phyloP scores from a whole-genome alignment of 92 coral and sea anemone genomes.

The Palythoa heliodiscus region DNA sequence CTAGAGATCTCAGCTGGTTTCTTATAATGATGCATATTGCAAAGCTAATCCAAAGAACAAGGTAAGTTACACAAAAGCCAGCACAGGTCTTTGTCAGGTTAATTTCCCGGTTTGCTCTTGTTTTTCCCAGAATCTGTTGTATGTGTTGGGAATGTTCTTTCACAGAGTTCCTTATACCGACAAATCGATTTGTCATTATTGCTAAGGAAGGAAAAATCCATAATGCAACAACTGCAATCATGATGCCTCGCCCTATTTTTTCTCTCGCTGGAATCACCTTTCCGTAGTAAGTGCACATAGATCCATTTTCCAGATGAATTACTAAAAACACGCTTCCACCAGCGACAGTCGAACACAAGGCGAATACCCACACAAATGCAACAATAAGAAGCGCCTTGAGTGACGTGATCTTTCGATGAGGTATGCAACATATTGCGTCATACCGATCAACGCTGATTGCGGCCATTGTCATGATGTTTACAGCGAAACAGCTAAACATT shows the following conservation, averaged over 20 bases:
- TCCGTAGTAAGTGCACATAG: conserved; percentile 42
- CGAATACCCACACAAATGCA: conserved; percentile 54
- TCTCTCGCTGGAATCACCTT: conserved; percentile 24
- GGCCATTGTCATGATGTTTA: conserved; percentile 58
- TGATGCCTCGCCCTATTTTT: conserved; percentile 30
- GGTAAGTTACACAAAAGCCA: conserved; percentile 41
- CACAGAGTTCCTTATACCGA: conserved; percentile 48
- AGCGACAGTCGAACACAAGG: conserved; percentile 41
- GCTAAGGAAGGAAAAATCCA: conserved; percentile 61
- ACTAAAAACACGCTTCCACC: conserved; percentile 56
- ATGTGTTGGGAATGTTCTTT: conserved; percentile 49
- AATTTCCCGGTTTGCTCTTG: conserved; percentile 43
- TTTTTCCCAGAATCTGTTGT: conserved; percentile 43
- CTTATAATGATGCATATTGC: conserved; percentile 49
- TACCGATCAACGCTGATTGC: conserved; percentile 59
- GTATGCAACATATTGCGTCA: conserved; percentile 57
- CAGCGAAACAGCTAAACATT: conserved; percentile 57
- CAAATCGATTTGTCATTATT: conserved; percentile 44
- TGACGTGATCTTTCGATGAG: conserved; percentile 50
- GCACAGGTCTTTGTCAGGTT: conserved; percentile 52
- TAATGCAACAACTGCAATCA: conserved; percentile 53
- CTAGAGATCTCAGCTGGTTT: conserved; percentile 38
- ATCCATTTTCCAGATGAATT: conserved; percentile 19
- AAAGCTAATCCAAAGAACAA: conserved; percentile 48
- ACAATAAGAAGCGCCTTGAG: conserved; percentile 24